Evolutionary conservation across 2,888 invertebrate species (phyloP).

Genomic region (Pheosia gnoma): DNA sequence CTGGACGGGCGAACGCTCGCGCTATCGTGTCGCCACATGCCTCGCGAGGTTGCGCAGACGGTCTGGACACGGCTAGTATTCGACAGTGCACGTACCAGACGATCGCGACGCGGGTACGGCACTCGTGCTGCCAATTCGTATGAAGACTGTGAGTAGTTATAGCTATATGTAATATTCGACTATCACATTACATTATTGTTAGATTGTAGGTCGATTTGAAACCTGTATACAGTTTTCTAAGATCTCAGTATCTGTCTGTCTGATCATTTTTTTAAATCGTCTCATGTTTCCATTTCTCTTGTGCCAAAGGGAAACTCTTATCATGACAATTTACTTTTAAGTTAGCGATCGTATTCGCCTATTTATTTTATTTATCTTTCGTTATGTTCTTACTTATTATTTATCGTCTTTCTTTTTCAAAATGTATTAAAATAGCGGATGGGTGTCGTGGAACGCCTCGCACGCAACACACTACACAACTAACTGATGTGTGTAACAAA

Average conservation of each 20-base stretch:
- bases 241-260: slow-evolving; percentile 71
- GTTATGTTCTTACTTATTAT: slow-evolving; percentile 33
- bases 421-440: slow-evolving; percentile 20
- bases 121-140: slow-evolving; percentile 53
- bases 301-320: slow-evolving; percentile 72
- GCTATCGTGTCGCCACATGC: no score
- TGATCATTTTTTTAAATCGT: slow-evolving; percentile 43
- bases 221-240: slow-evolving; percentile 76
- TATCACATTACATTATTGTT: slow-evolving; percentile 55
- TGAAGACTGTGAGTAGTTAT: slow-evolving; percentile 74
- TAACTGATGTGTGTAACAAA: neutral
- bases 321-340: slow-evolving; percentile 69
- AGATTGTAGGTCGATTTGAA: slow-evolving; percentile 55
- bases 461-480: neutral
- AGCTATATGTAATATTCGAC: slow-evolving; percentile 50
- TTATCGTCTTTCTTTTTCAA: slow-evolving; percentile 35
- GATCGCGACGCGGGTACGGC: slow-evolving; percentile 16
- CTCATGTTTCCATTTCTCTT: slow-evolving; percentile 60
- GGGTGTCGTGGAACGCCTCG: slow-evolving; percentile 11
- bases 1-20: no score
- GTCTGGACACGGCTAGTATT: slow-evolving; percentile 7
- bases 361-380: slow-evolving; percentile 70
- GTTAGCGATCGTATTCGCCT: slow-evolving; percentile 57
- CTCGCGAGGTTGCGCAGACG: no score
- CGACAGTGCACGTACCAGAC: slow-evolving; percentile 21